Base-by-base conservation (phyloP, 2,797 vertebrate species). In the Anas bernieri region DNA sequence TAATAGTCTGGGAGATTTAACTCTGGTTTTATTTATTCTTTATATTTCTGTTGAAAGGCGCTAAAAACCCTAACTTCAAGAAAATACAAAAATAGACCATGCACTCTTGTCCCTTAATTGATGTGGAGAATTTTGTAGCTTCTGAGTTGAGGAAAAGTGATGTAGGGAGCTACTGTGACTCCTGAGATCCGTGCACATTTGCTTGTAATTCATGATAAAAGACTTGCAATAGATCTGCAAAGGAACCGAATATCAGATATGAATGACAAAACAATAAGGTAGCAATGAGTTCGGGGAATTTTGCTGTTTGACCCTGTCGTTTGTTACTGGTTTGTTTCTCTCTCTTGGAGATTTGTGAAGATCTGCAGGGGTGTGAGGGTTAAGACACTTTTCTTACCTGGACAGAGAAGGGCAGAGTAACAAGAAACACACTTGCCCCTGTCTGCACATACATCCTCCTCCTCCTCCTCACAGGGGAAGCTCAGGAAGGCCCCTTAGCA, bases 131-230 rank as follows among this genome's bases (percentile, higher is more conserved):
- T 4, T 12, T 8, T 2, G 1, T 3, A 35, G 54, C 16, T 56
- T 31, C 68, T 50, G 43, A 13, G 35, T 5, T 33, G 41, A 31
- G 84, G 35, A 21, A 11, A 28, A 39, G 25, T 20, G 41, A 17
- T 28, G 2, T 1, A 11, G 37, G 39, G 15, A 64, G 43, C 37
- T 68, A 0, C 56, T 66, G 37, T 31, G 7, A 0, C 4, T 74
- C 62, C 63, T 6, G 20, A 56, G 18, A 9, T 61, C 41, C 2
- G 0, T 13, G 61, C 37, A 10, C 37, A 7, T 46, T 33, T 12
- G 25, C 30, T 11, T 25, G 39, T 31, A 8, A 26, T 30, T 63
- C 39, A 50, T 41, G 35, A 4, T 8, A 4, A 1, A 35, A 41
- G 25, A 6, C 4, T 43, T 13, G 7, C 39, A 17, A 5, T 2